A percentile compares a stretch with the other conserved stretches of the same genome.
phyloP scores from a whole-genome alignment of 2,113 vertebrate genomes.

The Zingel zingel region DNA sequence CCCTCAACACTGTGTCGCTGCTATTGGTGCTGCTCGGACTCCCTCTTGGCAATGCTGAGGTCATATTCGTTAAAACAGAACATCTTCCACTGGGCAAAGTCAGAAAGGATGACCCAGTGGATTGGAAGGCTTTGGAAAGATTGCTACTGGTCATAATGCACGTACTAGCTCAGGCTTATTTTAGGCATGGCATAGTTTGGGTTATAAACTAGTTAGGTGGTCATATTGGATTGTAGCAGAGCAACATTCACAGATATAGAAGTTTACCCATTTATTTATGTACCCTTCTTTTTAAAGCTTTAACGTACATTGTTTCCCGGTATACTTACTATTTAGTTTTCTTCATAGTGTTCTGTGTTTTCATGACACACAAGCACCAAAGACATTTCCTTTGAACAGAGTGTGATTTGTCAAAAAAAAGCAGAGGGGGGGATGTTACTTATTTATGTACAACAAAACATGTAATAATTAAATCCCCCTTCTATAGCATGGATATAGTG shows the following conservation, averaged over 20 bases:
- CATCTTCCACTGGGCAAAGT: slow-evolving; percentile 79
- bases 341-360: background rate
- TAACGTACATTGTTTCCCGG: no score
- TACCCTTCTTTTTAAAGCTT: background rate
- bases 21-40: slow-evolving; percentile 62
- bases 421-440: no score
- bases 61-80: slow-evolving; percentile 74
- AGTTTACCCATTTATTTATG: background rate
- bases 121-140: slow-evolving; percentile 35
- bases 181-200: background rate
- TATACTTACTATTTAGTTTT: background rate
- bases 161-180: slow-evolving; percentile 2
- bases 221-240: background rate
- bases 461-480: no score
- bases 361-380: background rate
- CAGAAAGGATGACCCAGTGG: slow-evolving; percentile 55
- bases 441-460: no score
- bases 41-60: slow-evolving; percentile 67
- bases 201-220: background rate
- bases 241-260: background rate
- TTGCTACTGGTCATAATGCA: slow-evolving; percentile 11
- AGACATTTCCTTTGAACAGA: background rate
- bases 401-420: no score
- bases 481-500: no score
- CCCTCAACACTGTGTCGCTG: slow-evolving; percentile 62